phyloP scores from a whole-genome alignment of 2,888 invertebrate genomes.

The Dichetophora obliterata region DNA sequence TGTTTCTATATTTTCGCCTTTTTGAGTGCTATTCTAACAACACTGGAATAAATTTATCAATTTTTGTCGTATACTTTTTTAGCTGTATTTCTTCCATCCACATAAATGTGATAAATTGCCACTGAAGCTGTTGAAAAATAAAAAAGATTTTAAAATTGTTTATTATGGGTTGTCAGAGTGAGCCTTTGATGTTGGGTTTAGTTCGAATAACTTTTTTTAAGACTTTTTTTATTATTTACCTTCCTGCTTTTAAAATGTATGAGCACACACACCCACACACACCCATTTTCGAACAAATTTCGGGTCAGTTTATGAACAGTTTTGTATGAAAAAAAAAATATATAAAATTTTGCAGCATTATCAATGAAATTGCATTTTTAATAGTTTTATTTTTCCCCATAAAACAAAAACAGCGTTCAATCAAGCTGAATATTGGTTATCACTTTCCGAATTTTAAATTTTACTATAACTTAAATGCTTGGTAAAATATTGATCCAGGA shows the following conservation, averaged over 20 bases:
- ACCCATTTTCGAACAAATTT: not conserved
- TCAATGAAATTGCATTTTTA: not conserved
- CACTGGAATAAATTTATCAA: no score
- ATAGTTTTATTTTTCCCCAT: not conserved
- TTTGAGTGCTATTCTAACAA: not conserved
- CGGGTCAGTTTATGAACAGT: not conserved
- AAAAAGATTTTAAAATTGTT: conserved; percentile 22
- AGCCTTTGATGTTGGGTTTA: not conserved
- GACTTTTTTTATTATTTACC: not conserved
- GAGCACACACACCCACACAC: not conserved
- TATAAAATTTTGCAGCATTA: not conserved
- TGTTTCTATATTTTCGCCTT: conserved; percentile 45
- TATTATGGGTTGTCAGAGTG: not conserved
- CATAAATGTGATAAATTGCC: conserved; percentile 34
- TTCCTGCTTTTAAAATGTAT: not conserved
- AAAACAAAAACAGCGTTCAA: not conserved
- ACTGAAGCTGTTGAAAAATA: conserved; percentile 37
- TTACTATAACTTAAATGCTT: not conserved
- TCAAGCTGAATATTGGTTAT: conserved; percentile 8
- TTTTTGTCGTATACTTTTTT: not conserved
- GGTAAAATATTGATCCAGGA: no score
- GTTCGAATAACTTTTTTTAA: not conserved
- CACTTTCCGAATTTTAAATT: conserved; percentile 9
- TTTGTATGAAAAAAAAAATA: not conserved
- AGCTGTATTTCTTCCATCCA: not conserved